Conservation (phyloP, 2,888 invertebrate species). For the Cephalotes varians region DNA sequence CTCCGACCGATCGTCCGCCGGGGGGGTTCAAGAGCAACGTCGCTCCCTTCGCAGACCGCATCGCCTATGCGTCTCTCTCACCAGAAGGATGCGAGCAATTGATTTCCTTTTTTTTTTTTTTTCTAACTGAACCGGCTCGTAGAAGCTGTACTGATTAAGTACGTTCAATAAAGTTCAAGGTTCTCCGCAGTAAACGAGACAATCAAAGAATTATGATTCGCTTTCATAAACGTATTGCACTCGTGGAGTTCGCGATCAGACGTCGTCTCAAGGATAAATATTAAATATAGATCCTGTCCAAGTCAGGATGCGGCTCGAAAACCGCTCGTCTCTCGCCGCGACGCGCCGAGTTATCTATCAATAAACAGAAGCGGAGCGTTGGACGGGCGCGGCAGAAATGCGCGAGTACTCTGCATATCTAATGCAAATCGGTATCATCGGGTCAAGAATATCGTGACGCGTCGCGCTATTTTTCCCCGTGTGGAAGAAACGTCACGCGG, state of each 20-base stretch:
- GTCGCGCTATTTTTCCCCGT: slow-evolving; percentile 57
- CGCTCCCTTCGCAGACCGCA: neutral
- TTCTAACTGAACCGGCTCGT: slow-evolving; percentile 19
- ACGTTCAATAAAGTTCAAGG: neutral
- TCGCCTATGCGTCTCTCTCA: neutral
- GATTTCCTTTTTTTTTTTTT: slow-evolving; percentile 8
- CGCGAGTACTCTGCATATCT: slow-evolving; percentile 63
- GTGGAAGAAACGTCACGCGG: slow-evolving; percentile 29
- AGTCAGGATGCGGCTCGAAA: neutral
- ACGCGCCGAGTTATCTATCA: slow-evolving; percentile 54
- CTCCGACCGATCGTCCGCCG: neutral
- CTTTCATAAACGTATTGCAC: neutral
- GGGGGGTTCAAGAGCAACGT: neutral
- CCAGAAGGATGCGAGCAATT: neutral
- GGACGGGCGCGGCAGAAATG: slow-evolving; percentile 21
- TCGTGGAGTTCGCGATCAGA: neutral
- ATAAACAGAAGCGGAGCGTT: slow-evolving; percentile 3
- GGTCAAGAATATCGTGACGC: slow-evolving; percentile 55
- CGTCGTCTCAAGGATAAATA: neutral
- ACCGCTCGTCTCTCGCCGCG: neutral
- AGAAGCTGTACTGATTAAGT: slow-evolving; percentile 7
- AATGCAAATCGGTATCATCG: slow-evolving; percentile 66
- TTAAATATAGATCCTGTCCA: neutral
- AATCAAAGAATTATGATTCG: slow-evolving; percentile 8
- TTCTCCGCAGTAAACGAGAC: neutral